A percentile compares a stretch with the other conserved stretches of the same genome.
Conservation (phyloP, 2,888 invertebrate species). For the Copidosoma aretas region DNA sequence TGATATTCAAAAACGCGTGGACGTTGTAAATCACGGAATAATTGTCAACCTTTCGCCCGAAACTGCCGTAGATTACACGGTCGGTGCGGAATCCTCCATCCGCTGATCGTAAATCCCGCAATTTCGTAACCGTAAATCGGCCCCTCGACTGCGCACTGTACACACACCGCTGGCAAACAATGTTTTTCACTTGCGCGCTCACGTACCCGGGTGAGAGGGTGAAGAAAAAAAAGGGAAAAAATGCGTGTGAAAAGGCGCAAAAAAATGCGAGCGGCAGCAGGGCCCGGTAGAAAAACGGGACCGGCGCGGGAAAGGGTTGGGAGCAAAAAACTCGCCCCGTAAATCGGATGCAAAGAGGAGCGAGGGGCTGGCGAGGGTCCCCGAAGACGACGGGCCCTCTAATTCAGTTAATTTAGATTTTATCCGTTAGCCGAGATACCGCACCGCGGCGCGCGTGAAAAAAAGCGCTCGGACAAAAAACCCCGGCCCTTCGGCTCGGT, state of each 20-base stretch:
- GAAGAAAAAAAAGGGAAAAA: constrained; percentile 6
- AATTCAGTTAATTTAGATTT: constrained; percentile 64
- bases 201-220: too few relatives aligned
- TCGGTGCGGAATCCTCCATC: constrained; percentile 24
- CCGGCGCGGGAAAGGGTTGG: constrained; percentile 29
- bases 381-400: constrained; percentile 58
- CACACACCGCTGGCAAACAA: constrained; percentile 15
- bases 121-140: constrained; percentile 59
- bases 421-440: constrained; percentile 59
- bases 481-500: not conserved
- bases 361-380: constrained; percentile 31
- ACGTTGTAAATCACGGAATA: not conserved
- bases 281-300: constrained; percentile 39
- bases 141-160: constrained; percentile 50
- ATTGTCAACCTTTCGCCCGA: not conserved
- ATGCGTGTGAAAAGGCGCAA: constrained; percentile 22
- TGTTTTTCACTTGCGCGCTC: constrained; percentile 22
- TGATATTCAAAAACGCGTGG: not conserved
- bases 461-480: constrained; percentile 40
- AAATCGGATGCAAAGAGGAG: constrained; percentile 58
- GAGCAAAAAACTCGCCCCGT: constrained; percentile 38
- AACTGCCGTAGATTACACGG: constrained; percentile 27
- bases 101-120: constrained; percentile 47
- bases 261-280: constrained; percentile 25
- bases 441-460: constrained; percentile 25